Conservation (phyloP, 1,140 invertebrate genomes). For the Eumeta japonica region DNA sequence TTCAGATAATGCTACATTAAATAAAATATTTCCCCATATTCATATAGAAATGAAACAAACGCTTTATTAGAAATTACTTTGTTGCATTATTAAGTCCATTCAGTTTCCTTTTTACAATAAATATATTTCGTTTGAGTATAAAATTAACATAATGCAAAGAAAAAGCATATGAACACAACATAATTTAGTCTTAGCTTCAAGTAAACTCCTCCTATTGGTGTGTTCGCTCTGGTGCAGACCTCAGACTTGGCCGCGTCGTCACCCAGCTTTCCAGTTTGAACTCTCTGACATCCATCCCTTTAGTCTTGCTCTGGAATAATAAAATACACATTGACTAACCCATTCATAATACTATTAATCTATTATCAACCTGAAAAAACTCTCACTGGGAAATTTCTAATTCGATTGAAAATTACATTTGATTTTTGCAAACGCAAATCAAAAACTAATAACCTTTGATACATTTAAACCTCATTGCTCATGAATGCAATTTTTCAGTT, state of each 20-base stretch:
- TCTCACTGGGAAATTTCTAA: conserved; percentile 1
- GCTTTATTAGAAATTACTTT: no score
- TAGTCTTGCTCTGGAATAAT: no score
- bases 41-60: no score
- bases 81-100: conserved; percentile 48
- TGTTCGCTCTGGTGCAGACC: conserved; percentile 25
- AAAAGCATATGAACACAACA: conserved; percentile 40
- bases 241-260: conserved; percentile 14
- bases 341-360: conserved; percentile 2
- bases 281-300: conserved; percentile 30
- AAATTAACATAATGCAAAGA: conserved; percentile 38
- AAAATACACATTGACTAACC: no score
- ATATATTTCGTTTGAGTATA: conserved; percentile 51
- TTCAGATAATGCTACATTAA: no score
- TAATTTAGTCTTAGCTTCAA: conserved; percentile 37
- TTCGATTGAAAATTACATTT: no score
- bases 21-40: no score
- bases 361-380: conserved; percentile 1
- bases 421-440: no score
- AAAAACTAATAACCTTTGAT: no score
- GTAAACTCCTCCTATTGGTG: conserved; percentile 18
- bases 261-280: conserved; percentile 34
- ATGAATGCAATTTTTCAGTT: no score
- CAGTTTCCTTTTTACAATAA: conserved; percentile 50
- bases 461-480: no score